Evolutionary conservation across 1,140 invertebrate species (phyloP), one percentile per base, ranked within the genome.

Genomic region (Eurytemora carolleeae): DNA sequence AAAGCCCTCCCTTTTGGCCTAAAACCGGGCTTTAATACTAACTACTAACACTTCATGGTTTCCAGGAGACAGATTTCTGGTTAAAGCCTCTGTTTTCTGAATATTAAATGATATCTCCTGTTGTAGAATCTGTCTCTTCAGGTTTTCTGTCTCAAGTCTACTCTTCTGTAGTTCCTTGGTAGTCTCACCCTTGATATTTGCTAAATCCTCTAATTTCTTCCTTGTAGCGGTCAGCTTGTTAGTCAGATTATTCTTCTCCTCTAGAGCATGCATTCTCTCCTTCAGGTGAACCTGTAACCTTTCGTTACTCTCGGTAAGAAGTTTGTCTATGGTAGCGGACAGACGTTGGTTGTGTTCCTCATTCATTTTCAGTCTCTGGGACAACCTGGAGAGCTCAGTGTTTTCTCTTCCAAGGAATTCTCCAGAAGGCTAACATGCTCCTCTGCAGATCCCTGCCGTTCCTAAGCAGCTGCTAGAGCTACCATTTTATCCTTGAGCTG

Each of bases 281-380:
- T 98, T 96, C 17, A 99, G 76, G 76, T 99, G 96, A n/a, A 95
- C 85, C 3, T 57, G 56, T 57, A 3, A 24, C 2, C 56, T 57
- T 24, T 44, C 56, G 56, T 20, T 3, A n/a, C n/a, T 61, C 79
- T 78, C 78, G 63, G 77, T 87, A 7, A 97, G 75, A 55, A 97
- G 77, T 76, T 95, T 96, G 72, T 96, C 91, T 54, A 99, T 95
- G 3, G 96, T 98, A 25, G 89, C 82, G 24, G 92, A 95, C 18
- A 98, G 78, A 31, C 94, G 74, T 18, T 88, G 82, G 74, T 98
- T 99, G 74, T 99, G 96, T 67, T 99, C 96, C 74, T 99, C 96
- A 73, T 98, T 99, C 88, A 99, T 97, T 69, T 96, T 91, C 67
- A 99, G 82, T 63, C 96, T 78, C 76, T 98, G 94, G 72, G 95